phyloP scores from a whole-genome alignment of 2,888 invertebrate species.

The Marasmarcha lunaedactyla region DNA sequence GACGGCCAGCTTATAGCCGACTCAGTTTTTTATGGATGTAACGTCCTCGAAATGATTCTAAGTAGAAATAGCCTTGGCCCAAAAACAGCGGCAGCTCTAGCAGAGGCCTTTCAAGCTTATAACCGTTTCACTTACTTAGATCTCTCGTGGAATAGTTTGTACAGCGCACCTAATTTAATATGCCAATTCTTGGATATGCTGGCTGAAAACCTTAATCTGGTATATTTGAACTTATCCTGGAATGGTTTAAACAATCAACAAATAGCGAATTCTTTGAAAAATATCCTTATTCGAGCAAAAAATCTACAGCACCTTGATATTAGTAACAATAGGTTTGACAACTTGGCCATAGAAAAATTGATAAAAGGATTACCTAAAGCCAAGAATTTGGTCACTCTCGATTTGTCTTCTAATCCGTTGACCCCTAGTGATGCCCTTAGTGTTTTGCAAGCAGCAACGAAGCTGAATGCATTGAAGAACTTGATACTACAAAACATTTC shows the following conservation, averaged over 20 bases:
- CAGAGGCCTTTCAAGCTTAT: slow-evolving; percentile 20
- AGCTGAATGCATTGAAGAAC: slow-evolving; percentile 19
- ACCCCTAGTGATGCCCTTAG: slow-evolving; percentile 23
- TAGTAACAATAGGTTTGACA: slow-evolving; percentile 22
- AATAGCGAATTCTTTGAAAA: slow-evolving; percentile 17
- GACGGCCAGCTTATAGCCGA: slow-evolving; percentile 20
- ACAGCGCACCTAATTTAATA: slow-evolving; percentile 14
- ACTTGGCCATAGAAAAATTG: slow-evolving; percentile 19
- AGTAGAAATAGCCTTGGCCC: slow-evolving; percentile 19
- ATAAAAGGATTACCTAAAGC: slow-evolving; percentile 17
- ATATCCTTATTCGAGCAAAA: slow-evolving; percentile 15
- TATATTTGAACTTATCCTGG: slow-evolving; percentile 26
- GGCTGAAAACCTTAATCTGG: slow-evolving; percentile 15
- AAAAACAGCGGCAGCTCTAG: slow-evolving; percentile 15
- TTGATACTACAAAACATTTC: slow-evolving; percentile 27
- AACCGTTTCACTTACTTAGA: slow-evolving; percentile 23
- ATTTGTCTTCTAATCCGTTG: slow-evolving; percentile 34
- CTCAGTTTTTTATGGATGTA: slow-evolving; percentile 16
- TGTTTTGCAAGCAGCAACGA: slow-evolving; percentile 21
- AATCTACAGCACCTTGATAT: slow-evolving; percentile 18
- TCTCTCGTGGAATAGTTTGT: slow-evolving; percentile 23
- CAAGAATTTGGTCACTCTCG: slow-evolving; percentile 21
- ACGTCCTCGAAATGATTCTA: slow-evolving; percentile 19
- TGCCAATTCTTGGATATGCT: too few species aligned
- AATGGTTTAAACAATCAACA: slow-evolving; percentile 19